Base-by-base conservation (phyloP, 1,140 invertebrate genomes). In the Aphelinus certus region DNA sequence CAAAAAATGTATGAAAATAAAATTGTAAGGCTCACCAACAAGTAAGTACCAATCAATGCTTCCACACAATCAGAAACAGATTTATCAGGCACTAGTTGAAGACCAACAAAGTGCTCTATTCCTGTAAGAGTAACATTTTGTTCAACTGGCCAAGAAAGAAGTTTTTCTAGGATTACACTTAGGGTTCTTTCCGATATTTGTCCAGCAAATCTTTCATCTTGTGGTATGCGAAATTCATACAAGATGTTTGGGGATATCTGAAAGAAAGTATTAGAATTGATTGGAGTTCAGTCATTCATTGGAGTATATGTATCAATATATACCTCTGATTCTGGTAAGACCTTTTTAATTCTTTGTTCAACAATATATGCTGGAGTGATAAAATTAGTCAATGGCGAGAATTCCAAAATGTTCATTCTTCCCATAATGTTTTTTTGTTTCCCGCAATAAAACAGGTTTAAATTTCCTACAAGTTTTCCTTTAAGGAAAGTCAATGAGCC, bases 31-130 rank as follows among this genome's bases (percentile, higher is more conserved):
- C 88, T 90, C 80, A 90, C 90, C 56, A 90, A 82, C 0, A 95
- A 87, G 81, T 95, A 95, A 10, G 92, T 93, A 0, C 96, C 96
- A 48, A 97, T 90, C 0, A 98, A 83, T 0, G 96, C 93, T 88
- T 97, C 96, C 2, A 97, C 91, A 79, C 90, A 91, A 87, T 97
- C 96, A 1, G 96, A 92, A 2, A 96, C 87, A 60, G 88, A 89
- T 89, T 96, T 90, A 78, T 91, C 89, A 3, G 84, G 83, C 2
- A 94, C 81, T 45, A 86, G 79, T 78, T 91, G 88, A 9, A 84
- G 81, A 9, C 85, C 88, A 47, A 90, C 80, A 80, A 85, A 89
- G 66, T 82, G 80, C 55, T 88, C 85, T 78, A 88, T 87, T 1
- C 84, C 84, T 3, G 85, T 84, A 53, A 83, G 81, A 3, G 66